Percentiles rank a stretch among this genome's conserved stretches.
These are phyloP conservation scores for Tortrix viridana DNA, from an alignment of 2,888 invertebrate species.

Conservation along the genomic window DNA sequence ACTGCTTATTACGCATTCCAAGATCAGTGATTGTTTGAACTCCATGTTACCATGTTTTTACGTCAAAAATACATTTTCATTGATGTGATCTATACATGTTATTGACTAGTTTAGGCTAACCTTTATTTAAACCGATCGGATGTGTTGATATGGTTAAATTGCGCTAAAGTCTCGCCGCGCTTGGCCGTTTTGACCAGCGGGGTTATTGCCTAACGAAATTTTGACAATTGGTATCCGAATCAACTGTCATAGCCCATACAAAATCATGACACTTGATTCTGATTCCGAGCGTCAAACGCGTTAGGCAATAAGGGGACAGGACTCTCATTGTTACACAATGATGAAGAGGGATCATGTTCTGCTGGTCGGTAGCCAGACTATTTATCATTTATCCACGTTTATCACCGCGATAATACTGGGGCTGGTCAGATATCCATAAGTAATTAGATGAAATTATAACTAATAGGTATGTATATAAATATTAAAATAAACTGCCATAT, in stretches of 20 bases:
- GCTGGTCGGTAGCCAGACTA: slow-evolving; percentile 41
- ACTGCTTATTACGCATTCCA: slow-evolving; percentile 1
- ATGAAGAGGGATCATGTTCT: slow-evolving; percentile 40
- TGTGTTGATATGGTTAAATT: background rate
- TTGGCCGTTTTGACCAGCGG: slow-evolving; percentile 38
- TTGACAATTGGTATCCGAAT: too few species aligned
- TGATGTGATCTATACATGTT: background rate
- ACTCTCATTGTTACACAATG: slow-evolving; percentile 27
- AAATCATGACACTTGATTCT: too few species aligned
- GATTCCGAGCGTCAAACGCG: too few species aligned
- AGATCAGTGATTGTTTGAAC: slow-evolving; percentile 51
- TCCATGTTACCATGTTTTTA: slow-evolving; percentile 42
- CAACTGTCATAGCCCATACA: too few species aligned
- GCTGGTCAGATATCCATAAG: too few species aligned
- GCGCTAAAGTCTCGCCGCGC: slow-evolving; percentile 29
- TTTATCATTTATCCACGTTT: slow-evolving; percentile 63
- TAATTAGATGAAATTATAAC: too few species aligned
- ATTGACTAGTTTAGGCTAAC: background rate
- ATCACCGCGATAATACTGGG: slow-evolving; percentile 44
- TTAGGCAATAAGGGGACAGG: too few species aligned
- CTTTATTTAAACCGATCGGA: background rate
- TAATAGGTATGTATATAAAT: too few species aligned
- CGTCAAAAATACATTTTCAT: slow-evolving; percentile 24
- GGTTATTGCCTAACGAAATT: too few species aligned
- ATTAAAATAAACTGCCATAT: too few species aligned